Evolutionary conservation across 1,140 invertebrate species (phyloP).

Genomic region (Gerris buenoi): DNA sequence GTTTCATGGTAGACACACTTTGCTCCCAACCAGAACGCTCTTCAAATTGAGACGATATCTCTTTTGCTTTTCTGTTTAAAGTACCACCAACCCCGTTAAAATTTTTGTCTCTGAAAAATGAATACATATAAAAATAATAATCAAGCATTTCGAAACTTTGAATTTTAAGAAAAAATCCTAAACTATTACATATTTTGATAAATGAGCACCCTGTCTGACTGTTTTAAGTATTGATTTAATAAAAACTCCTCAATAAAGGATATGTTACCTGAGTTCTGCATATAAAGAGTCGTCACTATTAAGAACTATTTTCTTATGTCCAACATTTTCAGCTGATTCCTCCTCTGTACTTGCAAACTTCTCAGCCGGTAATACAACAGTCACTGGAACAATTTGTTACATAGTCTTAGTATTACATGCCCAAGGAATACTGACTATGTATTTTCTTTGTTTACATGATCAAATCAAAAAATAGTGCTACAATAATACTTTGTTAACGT

Average conservation of each 20-base stretch:
- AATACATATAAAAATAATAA: neutral
- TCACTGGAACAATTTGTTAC: slow-evolving; percentile 45
- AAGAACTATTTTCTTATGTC: slow-evolving; percentile 66
- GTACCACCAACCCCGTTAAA: slow-evolving; percentile 80
- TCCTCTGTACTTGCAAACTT: slow-evolving; percentile 59
- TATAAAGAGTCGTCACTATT: slow-evolving; percentile 84
- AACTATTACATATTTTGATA: no score
- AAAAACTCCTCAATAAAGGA: no score
- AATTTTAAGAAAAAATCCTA: neutral
- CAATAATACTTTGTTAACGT: no score
- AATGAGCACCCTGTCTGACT: no score
- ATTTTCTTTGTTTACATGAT: no score
- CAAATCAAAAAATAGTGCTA: no score
- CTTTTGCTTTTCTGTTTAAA: slow-evolving; percentile 72
- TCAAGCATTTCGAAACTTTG: neutral
- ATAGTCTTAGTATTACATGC: no score
- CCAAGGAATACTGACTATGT: no score
- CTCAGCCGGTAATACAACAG: slow-evolving; percentile 66
- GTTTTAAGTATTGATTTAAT: no score
- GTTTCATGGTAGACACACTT: slow-evolving; percentile 83
- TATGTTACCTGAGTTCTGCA: slow-evolving; percentile 47
- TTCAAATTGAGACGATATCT: slow-evolving; percentile 72
- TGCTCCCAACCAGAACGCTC: slow-evolving; percentile 71
- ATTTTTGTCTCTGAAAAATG: slow-evolving; percentile 66
- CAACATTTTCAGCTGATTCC: slow-evolving; percentile 40